Conservation (phyloP, 2,888 invertebrate genomes). For the Limnephilus marmoratus region DNA sequence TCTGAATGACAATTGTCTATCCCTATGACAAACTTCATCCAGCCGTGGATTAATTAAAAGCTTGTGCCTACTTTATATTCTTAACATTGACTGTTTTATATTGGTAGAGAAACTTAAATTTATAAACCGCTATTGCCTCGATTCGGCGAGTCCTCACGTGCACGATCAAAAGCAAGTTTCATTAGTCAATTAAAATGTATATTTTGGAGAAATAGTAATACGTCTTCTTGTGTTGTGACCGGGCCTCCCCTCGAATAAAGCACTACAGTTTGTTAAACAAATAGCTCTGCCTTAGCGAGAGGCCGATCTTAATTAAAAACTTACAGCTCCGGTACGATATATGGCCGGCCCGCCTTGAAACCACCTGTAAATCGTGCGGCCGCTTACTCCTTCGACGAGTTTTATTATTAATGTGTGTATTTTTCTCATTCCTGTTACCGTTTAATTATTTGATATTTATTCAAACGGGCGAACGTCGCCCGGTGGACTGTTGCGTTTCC, state of each 20-base stretch:
- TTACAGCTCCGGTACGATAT: conserved; percentile 60
- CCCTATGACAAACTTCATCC: neutral
- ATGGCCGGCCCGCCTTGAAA: conserved; percentile 54
- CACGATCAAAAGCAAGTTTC: conserved; percentile 13
- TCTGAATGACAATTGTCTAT: too few relatives aligned
- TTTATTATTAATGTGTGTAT: conserved; percentile 54
- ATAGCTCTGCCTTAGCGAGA: conserved; percentile 61
- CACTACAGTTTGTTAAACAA: conserved; percentile 63
- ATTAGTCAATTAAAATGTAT: conserved; percentile 38
- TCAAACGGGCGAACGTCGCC: conserved; percentile 45
- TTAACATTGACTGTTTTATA: neutral
- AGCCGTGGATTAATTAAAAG: neutral
- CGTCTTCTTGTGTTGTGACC: conserved; percentile 5
- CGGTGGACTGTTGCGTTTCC: neutral
- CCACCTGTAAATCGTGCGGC: conserved; percentile 64
- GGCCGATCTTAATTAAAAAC: conserved; percentile 66
- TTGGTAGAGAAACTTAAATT: neutral
- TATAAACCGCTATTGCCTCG: neutral
- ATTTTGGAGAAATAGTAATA: conserved; percentile 39
- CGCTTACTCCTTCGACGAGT: conserved; percentile 44
- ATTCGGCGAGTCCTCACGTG: neutral
- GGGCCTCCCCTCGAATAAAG: conserved; percentile 47
- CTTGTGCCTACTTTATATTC: neutral
- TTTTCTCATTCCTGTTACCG: conserved; percentile 54
- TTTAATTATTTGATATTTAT: conserved; percentile 64